Conservation (phyloP, 2,113 vertebrate species). For the Hyperoodon ampullatus region DNA sequence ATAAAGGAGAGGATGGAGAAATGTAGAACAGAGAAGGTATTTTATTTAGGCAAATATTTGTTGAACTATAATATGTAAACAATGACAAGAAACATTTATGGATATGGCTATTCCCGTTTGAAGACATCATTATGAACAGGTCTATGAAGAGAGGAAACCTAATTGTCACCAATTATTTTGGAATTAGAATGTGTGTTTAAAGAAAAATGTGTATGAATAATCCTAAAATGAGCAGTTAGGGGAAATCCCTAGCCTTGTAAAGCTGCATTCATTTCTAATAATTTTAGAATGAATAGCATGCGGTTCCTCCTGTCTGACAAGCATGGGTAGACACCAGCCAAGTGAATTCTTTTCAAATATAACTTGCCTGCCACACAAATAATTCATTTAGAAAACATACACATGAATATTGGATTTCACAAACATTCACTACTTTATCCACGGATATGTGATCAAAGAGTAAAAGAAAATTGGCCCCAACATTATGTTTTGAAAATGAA, state of each 20-base stretch:
- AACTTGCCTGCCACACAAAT: not conserved
- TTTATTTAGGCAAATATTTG: not conserved
- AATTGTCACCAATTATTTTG: not conserved
- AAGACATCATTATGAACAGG: not conserved
- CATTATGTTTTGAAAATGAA: not conserved
- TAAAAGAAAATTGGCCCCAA: not conserved
- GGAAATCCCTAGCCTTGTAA: not conserved
- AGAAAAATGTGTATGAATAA: not conserved
- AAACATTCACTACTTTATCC: not conserved
- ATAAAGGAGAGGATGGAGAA: not conserved
- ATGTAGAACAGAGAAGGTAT: not conserved
- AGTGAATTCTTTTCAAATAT: not conserved
- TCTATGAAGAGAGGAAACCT: not conserved
- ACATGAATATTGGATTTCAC: not conserved
- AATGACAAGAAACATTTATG: not conserved
- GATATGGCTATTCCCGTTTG: not conserved
- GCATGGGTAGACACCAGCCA: not conserved
- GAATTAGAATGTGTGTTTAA: constrained; percentile 2
- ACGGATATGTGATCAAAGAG: not conserved
- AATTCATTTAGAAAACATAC: not conserved
- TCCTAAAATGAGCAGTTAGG: not conserved
- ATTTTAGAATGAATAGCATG: not conserved
- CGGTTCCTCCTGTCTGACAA: not conserved
- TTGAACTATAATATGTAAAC: not conserved
- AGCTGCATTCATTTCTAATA: not conserved